These are phyloP conservation scores for Megalopta genalis DNA, from an alignment of 1,140 invertebrate genomes.

Conservation along the genomic window DNA sequence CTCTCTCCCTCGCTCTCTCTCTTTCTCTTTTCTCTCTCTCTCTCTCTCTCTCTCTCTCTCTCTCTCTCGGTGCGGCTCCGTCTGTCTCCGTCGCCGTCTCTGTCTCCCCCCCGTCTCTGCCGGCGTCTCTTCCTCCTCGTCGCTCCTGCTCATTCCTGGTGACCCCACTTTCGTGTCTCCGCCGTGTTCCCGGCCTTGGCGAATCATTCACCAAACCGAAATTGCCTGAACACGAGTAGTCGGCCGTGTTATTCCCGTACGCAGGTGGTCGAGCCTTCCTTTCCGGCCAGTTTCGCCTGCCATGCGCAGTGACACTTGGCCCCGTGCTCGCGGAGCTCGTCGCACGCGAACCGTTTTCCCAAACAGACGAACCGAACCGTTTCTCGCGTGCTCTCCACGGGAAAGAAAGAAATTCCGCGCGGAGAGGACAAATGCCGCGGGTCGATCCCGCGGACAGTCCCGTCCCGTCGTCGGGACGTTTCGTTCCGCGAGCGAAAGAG, in stretches of 20 bases:
- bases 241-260: conserved; percentile 5
- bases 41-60: no score
- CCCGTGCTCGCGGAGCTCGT: background rate
- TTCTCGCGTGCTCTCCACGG: background rate
- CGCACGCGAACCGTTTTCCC: background rate
- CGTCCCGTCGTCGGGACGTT: no score
- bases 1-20: background rate
- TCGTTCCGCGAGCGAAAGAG: no score
- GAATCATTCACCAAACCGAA: conserved; percentile 57
- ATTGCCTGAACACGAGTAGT: conserved; percentile 19
- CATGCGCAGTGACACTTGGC: conserved; percentile 47
- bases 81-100: background rate
- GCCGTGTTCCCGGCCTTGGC: conserved; percentile 42
- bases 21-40: background rate
- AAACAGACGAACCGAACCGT: background rate
- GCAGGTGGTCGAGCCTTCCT: conserved; percentile 51
- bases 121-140: conserved; percentile 9
- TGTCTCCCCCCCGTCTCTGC: conserved; percentile 25
- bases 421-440: no score
- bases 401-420: no score
- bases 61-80: no score
- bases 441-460: no score
- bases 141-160: conserved; percentile 25
- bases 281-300: conserved; percentile 35
- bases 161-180: conserved; percentile 33